Evolutionary conservation across 1,140 invertebrate genomes (phyloP), one percentile per base, ranked within the genome.

Genomic region (Drepana arcuata): DNA sequence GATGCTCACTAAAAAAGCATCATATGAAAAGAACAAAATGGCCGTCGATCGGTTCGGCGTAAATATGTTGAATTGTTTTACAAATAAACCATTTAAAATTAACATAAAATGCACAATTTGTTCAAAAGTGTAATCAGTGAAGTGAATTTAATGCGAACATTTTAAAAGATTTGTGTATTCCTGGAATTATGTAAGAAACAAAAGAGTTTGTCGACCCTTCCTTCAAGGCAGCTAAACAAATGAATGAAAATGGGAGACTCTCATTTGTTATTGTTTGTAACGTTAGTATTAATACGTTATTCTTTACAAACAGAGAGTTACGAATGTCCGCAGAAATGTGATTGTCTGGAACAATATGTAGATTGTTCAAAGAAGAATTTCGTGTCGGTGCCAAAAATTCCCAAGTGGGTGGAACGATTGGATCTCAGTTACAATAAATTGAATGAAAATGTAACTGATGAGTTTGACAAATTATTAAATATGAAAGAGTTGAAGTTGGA

Each of bases 341-440:
- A 74, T 49, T 89, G 88, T 56, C 71, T 88, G 29, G 77, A 84
- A 47, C 70, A 82, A 28, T 85, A 84, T 55, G 85, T 88, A 24
- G 85, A 87, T 66, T 89, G 88, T 83, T 84, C 84, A 40, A 83
- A 85, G 47, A 84, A 86, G 67, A 85, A 85, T 66, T 83, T 89
- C 54, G 66, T 79, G 48, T 69, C 69, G 47, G 81, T 88, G 55
- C 86, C 88, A 34, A 78, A 83, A 63, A 80, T 88, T 66, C 87
- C 88, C 36, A 82, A 80, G 75, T 88, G 88, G 84, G 85, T 87
- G 60, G 84, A 82, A 73, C 79, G 83, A 53, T 80, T 89, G 82
- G 88, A 87, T 84, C 82, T 88, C 46, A 80, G 66, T 44, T 57
- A 58, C 35, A 77, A 79, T 55, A 71, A 64, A 55, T 59, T 82